These are phyloP conservation scores for Actinemys pallida DNA, from an alignment of 2,113 vertebrate species.

Conservation along the genomic window DNA sequence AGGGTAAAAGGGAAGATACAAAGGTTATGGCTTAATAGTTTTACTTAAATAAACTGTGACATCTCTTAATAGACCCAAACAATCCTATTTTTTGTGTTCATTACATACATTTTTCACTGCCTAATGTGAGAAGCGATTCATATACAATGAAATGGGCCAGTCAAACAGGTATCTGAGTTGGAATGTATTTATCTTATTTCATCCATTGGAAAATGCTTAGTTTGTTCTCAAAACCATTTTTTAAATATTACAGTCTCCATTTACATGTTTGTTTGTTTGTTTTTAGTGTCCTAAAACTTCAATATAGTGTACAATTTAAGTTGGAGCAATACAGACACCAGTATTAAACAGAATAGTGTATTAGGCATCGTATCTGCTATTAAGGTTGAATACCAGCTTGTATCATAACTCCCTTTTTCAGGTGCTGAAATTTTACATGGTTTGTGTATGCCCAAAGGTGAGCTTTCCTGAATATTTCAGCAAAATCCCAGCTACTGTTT, in stretches of 20 bases:
- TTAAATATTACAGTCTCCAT: neutral
- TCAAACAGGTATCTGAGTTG: slow-evolving; percentile 36
- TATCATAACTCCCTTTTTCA: neutral
- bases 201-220: neutral
- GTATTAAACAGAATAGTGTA: neutral
- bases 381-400: slow-evolving; percentile 14
- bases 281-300: neutral
- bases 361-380: neutral
- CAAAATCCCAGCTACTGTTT: neutral
- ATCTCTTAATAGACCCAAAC: slow-evolving; percentile 66
- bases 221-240: neutral
- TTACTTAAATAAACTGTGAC: slow-evolving; percentile 71
- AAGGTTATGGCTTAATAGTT: slow-evolving; percentile 66
- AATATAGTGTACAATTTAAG: neutral
- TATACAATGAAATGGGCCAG: neutral
- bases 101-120: neutral
- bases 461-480: neutral
- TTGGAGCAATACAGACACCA: neutral
- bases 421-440: neutral
- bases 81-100: slow-evolving; percentile 44
- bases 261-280: neutral
- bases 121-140: neutral
- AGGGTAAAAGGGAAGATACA: slow-evolving; percentile 69
- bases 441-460: neutral
- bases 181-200: neutral